Evolutionary conservation across 2,797 vertebrate genomes (phyloP).

Genomic region (Microctenopoma stevenorrisi): DNA sequence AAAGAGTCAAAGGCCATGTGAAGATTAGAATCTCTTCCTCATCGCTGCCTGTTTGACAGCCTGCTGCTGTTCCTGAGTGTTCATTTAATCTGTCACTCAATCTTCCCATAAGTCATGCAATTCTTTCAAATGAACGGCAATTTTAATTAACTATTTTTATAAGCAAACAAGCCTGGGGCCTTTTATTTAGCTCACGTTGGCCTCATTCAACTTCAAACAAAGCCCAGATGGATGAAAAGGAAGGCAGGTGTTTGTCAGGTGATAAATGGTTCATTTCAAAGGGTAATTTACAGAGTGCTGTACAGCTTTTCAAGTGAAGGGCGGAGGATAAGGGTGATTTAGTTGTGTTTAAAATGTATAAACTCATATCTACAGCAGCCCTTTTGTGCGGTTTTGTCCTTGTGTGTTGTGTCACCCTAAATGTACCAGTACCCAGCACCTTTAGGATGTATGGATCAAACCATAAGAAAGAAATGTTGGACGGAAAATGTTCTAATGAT

Average conservation of each 20-base stretch:
- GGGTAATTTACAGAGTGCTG: conserved; percentile 28
- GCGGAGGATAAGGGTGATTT: too few species aligned
- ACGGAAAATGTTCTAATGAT: conserved; percentile 27
- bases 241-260: conserved; percentile 52
- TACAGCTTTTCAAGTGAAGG: neutral
- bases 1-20: neutral
- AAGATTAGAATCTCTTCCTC: neutral
- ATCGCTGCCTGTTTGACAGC: neutral
- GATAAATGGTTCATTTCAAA: conserved; percentile 53
- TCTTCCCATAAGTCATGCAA: conserved; percentile 22
- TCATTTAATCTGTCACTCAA: neutral
- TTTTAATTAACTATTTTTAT: conserved; percentile 67
- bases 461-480: neutral
- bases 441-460: neutral
- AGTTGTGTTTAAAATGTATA: too few species aligned
- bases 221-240: conserved; percentile 59
- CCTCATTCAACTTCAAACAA: conserved; percentile 67
- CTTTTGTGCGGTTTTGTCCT: too few species aligned
- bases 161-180: conserved; percentile 48
- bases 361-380: too few species aligned
- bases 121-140: conserved; percentile 28
- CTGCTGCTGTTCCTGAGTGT: neutral
- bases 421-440: neutral
- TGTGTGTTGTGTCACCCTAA: neutral
- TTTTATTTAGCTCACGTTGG: conserved; percentile 53